These are phyloP conservation scores for Epiperipatus broadwayi DNA, from an alignment of 2,888 invertebrate genomes.

Conservation along the genomic window DNA sequence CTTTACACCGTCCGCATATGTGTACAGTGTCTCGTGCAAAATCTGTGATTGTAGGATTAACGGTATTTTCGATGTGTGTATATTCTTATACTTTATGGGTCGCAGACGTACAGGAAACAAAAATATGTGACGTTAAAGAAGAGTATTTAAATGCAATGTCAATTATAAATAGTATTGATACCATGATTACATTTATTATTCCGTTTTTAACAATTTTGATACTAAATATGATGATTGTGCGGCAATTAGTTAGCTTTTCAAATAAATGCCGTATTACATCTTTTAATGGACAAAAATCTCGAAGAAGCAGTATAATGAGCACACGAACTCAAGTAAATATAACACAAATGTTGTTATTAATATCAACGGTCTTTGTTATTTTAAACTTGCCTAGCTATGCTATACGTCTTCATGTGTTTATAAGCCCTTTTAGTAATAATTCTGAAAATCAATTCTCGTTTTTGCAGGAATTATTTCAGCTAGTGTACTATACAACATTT, in stretches of 20 bases:
- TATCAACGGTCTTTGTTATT: no score
- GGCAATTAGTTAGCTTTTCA: slow-evolving; percentile 8
- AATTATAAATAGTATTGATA: slow-evolving; percentile 18
- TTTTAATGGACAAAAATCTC: no score
- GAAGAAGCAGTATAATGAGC: no score
- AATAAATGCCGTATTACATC: no score
- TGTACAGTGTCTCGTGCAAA: slow-evolving; percentile 20
- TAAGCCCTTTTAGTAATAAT: no score
- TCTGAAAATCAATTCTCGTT: no score
- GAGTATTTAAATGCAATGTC: background rate
- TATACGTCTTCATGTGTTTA: no score
- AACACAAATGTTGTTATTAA: no score
- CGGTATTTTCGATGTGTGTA: slow-evolving; percentile 18
- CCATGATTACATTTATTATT: slow-evolving; percentile 20
- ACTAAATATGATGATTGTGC: slow-evolving; percentile 22
- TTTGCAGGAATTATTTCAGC: slow-evolving; percentile 43
- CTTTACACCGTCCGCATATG: slow-evolving; percentile 33
- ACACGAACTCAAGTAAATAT: no score
- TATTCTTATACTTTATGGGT: slow-evolving; percentile 22
- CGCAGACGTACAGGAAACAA: slow-evolving; percentile 14
- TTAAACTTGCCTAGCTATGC: no score
- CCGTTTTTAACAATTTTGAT: slow-evolving; percentile 22
- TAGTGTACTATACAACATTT: slow-evolving; percentile 59
- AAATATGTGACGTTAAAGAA: background rate
- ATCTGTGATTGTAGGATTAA: slow-evolving; percentile 16